phyloP scores from a whole-genome alignment of 1,140 invertebrate species.

The Sinonovacula constricta region DNA sequence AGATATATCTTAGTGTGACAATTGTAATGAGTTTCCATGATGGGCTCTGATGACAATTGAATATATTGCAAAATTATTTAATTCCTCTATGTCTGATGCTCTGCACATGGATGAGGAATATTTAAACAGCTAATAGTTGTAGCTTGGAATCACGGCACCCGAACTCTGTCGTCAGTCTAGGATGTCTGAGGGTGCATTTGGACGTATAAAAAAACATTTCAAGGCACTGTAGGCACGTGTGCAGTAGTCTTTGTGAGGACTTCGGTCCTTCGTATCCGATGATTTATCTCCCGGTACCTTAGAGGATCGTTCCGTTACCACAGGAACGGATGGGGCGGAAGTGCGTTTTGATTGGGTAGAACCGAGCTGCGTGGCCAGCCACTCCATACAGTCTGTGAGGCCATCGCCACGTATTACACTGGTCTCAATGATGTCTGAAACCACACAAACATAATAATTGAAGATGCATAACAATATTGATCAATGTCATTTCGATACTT shows the following conservation, averaged over 20 bases:
- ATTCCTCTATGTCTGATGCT: too few relatives aligned
- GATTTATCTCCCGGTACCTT: constrained; percentile 12
- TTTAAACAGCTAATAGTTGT: too few relatives aligned
- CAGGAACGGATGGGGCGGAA: neutral
- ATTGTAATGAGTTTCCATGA: too few relatives aligned
- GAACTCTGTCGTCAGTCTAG: constrained; percentile 1
- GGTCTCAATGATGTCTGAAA: constrained; percentile 70
- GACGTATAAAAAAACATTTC: constrained; percentile 49
- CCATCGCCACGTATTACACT: constrained; percentile 71
- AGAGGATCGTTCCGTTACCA: neutral
- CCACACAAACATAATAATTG: too few relatives aligned
- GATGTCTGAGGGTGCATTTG: constrained; percentile 38
- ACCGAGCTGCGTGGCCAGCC: constrained; percentile 69
- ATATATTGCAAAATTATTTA: too few relatives aligned
- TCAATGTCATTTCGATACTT: neutral
- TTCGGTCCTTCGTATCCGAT: constrained; percentile 11
- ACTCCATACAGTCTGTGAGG: constrained; percentile 70
- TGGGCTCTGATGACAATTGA: too few relatives aligned
- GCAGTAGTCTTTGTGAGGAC: constrained; percentile 39
- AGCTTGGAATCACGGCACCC: too few relatives aligned
- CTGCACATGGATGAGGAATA: too few relatives aligned
- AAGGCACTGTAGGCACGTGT: constrained; percentile 48
- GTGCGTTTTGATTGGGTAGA: constrained; percentile 40
- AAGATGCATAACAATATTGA: neutral
- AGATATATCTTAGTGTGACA: too few relatives aligned